These are phyloP conservation scores for Panagrolaimus sp. DNA, from an alignment of 1,140 invertebrate genomes.

Conservation along the genomic window DNA sequence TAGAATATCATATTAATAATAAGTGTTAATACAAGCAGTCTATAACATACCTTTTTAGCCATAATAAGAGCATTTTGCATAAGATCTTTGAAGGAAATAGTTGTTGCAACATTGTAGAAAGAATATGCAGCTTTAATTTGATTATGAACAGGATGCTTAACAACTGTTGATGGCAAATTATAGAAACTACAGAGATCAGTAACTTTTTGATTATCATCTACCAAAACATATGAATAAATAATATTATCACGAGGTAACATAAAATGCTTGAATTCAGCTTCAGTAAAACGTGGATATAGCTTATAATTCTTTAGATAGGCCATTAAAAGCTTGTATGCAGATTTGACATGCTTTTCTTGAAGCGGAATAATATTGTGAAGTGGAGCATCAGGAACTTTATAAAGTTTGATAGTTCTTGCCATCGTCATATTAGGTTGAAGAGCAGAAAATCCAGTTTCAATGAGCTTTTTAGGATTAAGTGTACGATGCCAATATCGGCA, in stretches of 20 bases:
- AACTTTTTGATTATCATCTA: constrained; percentile 63
- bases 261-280: constrained; percentile 93
- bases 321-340: constrained; percentile 67
- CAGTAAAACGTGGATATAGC: constrained; percentile 78
- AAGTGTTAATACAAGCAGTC: no score
- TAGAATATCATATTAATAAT: no score
- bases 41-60: constrained; percentile 73
- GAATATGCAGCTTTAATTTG: constrained; percentile 91
- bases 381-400: constrained; percentile 67
- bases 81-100: constrained; percentile 78
- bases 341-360: constrained; percentile 70
- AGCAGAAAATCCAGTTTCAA: constrained; percentile 95
- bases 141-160: constrained; percentile 94
- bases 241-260: constrained; percentile 83
- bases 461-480: constrained; percentile 93
- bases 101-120: constrained; percentile 91
- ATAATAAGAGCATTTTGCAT: constrained; percentile 93
- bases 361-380: constrained; percentile 43
- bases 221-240: constrained; percentile 88
- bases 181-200: constrained; percentile 94
- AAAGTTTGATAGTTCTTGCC: constrained; percentile 90
- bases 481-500: constrained; percentile 98
- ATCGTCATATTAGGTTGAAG: constrained; percentile 96
- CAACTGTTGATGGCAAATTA: constrained; percentile 93
- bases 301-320: constrained; percentile 83